Evolutionary conservation across 2,113 vertebrate genomes (phyloP).

Genomic region (Nanger granti): DNA sequence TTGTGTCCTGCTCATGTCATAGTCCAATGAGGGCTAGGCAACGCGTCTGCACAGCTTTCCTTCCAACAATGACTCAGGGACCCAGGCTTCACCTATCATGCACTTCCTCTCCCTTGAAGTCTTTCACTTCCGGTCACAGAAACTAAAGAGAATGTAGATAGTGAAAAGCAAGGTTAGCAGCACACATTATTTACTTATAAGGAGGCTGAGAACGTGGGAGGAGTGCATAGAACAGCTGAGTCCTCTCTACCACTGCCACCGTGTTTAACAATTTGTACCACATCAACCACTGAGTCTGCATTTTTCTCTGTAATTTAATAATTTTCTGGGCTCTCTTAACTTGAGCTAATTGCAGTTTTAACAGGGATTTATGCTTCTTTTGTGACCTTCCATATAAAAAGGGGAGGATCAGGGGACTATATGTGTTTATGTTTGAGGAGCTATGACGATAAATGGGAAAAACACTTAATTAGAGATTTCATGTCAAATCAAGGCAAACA

Average conservation of each 20-base stretch:
- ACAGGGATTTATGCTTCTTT: neutral
- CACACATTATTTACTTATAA: neutral
- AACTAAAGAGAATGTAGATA: neutral
- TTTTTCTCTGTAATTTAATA: neutral
- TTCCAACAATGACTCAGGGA: neutral
- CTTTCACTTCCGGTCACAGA: neutral
- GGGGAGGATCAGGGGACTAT: neutral
- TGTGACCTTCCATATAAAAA: neutral
- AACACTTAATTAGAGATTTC: neutral
- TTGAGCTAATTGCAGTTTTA: neutral
- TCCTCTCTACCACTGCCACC: neutral
- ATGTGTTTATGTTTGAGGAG: neutral
- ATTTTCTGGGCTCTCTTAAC: neutral
- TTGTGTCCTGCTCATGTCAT: neutral
- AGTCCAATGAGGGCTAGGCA: neutral
- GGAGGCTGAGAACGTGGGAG: neutral
- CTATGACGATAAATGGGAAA: neutral
- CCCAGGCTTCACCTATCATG: neutral
- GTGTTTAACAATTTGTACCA: neutral
- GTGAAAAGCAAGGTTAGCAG: neutral
- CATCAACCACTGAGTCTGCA: neutral
- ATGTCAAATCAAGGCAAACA: neutral
- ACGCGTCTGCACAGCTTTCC: neutral
- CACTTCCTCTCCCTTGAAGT: neutral
- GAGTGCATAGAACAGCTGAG: neutral